phyloP scores from a whole-genome alignment of 2,797 vertebrate species.

The Gallinago solitaria region DNA sequence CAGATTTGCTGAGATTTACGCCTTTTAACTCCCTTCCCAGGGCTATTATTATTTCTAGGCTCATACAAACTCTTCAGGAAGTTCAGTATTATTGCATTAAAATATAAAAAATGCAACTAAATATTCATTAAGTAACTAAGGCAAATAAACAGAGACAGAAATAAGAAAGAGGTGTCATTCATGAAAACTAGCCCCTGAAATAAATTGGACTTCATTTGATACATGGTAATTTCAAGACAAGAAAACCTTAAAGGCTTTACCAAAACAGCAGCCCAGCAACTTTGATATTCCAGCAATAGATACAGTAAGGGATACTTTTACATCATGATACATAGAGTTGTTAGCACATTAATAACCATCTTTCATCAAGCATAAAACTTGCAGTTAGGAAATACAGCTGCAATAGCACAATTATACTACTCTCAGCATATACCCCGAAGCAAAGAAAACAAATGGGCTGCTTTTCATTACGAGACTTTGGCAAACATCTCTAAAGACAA shows the following conservation, averaged over 20 bases:
- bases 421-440: conserved; percentile 67
- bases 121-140: neutral
- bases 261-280: neutral
- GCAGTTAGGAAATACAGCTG: conserved; percentile 75
- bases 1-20: neutral
- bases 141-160: neutral
- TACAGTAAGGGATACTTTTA: conserved; percentile 3
- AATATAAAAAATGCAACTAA: neutral
- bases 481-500: conserved; percentile 68
- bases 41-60: neutral
- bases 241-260: neutral
- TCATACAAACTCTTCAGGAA: neutral
- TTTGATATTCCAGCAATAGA: neutral
- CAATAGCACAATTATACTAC: conserved; percentile 67
- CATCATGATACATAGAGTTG: conserved; percentile 29
- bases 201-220: neutral
- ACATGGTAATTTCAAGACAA: neutral
- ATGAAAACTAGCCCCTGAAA: neutral
- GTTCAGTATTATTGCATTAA: neutral
- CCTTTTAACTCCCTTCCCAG: neutral
- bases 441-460: conserved; percentile 71
- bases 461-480: conserved; percentile 73
- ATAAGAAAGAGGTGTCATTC: neutral
- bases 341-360: conserved; percentile 74
- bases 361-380: conserved; percentile 72